Evolutionary conservation across 1,140 invertebrate species (phyloP), one percentile per base, ranked within the genome.

Genomic region (Pomacea maculata): DNA sequence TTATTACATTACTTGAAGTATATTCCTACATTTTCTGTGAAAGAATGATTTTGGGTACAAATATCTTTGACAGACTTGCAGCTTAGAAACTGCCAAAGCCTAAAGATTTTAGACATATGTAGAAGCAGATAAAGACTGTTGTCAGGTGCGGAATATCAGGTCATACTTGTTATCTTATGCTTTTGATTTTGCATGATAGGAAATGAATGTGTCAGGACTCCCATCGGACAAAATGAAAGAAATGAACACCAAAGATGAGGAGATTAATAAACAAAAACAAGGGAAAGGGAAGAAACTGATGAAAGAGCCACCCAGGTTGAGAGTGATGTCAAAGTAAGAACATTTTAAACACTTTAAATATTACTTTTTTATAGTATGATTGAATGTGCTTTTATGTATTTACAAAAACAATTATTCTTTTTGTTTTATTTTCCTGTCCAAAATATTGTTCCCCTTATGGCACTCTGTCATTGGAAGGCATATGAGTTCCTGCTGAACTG

Each of bases 231-330:
- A 63, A 11, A 76, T 34, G 1, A 57, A 74, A n/a, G 72, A 68
- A 52, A 15, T 45, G 15, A 64, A 74, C 7, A 74, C 52, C 54
- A 76, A 82, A 29, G 80, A 80, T 29, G 80, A 57, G 63, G 45
- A 63, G n/a, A 68, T 57, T 25, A 75, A 74, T 8, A 57, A 74
- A 52, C 74, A 75, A 63, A 75, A 82, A 65, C 79, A 78, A 68
- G 76, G 79, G 84, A 74, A 68, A 34, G 71, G 67, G 52, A 78
- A 84, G 52, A 61, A 79, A 25, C 57, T 79, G 81, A 79, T 45
- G 72, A 17, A 45, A 15, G 45, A 77, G n/a, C 63, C 25, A 54
- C 14, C 70, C 21, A 75, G 61, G n/a, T 70, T 81, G 73, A 74
- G 76, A 72, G 75, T 78, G 65, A 79, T 61, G 68, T 75, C 79